phyloP scores from a whole-genome alignment of 2,113 vertebrate species.

The Chaenocephalus aceratus region DNA sequence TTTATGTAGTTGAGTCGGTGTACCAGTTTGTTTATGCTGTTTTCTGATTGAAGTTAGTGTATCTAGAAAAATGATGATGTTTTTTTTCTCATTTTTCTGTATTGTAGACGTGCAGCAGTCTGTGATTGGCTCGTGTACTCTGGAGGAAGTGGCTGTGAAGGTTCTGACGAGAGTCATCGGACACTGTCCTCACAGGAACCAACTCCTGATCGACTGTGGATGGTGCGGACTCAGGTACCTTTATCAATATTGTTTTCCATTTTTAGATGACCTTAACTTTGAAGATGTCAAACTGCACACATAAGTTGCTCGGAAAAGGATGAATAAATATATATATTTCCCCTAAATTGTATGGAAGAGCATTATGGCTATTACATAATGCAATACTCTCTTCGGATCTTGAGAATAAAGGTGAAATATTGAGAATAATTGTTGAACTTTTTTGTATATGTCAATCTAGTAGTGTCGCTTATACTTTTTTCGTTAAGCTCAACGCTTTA shows the following conservation, averaged over 20 bases:
- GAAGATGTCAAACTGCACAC: not conserved
- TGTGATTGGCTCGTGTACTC: slow-evolving; percentile 85
- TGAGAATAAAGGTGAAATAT: too few relatives aligned
- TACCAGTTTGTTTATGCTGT: slow-evolving; percentile 15
- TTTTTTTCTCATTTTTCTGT: not conserved
- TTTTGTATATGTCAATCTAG: too few relatives aligned
- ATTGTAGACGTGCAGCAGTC: slow-evolving; percentile 86
- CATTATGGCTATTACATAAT: too few relatives aligned
- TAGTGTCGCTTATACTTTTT: too few relatives aligned
- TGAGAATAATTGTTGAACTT: too few relatives aligned
- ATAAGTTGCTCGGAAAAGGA: not conserved
- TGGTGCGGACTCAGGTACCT: slow-evolving; percentile 82
- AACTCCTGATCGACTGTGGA: slow-evolving; percentile 88
- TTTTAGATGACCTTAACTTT: not conserved
- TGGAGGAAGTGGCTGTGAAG: slow-evolving; percentile 86
- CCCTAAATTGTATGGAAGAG: not conserved
- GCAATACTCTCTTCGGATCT: too few relatives aligned
- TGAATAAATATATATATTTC: not conserved
- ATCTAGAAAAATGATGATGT: not conserved
- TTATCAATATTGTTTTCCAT: not conserved
- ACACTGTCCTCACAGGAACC: slow-evolving; percentile 87
- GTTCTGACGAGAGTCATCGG: slow-evolving; percentile 87
- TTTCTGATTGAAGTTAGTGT: not conserved
- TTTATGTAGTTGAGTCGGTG: slow-evolving; percentile 62
- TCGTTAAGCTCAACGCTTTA: not conserved